phyloP scores from a whole-genome alignment of 2,113 vertebrate species.

The Cyphomyrus plagiostoma region DNA sequence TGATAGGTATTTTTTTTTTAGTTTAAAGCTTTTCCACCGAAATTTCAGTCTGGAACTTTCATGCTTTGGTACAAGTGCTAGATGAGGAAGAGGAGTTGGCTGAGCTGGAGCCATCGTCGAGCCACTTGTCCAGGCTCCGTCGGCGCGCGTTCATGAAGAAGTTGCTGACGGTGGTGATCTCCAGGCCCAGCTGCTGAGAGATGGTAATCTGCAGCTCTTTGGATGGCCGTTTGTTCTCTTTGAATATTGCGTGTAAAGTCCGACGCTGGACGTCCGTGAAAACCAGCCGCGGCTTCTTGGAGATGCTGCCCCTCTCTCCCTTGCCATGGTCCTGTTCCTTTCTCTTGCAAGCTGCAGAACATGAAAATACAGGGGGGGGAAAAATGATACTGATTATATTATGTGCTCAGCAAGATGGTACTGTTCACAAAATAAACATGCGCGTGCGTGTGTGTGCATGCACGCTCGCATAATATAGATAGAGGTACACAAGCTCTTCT shows the following conservation, averaged over 20 bases:
- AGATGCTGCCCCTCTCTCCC: slow-evolving; percentile 75
- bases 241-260: slow-evolving; percentile 99
- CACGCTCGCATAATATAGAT: not conserved
- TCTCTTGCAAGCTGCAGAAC: slow-evolving; percentile 86
- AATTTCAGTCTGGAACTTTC: slow-evolving; percentile 74
- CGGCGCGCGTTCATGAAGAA: slow-evolving; percentile 99
- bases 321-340: slow-evolving; percentile 95
- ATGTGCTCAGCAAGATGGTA: not conserved
- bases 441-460: not conserved
- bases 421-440: not conserved
- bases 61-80: slow-evolving; percentile 98
- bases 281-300: slow-evolving; percentile 94
- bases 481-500: not conserved
- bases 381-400: not conserved
- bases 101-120: slow-evolving; percentile 85
- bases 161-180: slow-evolving; percentile 98
- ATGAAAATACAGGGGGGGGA: slow-evolving; percentile 27
- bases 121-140: slow-evolving; percentile 97
- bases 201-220: slow-evolving; percentile 99
- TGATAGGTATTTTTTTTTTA: slow-evolving; percentile 60
- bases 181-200: slow-evolving; percentile 95
- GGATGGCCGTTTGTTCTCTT: slow-evolving; percentile 98
- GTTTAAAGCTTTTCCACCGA: slow-evolving; percentile 86
- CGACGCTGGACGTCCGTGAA: slow-evolving; percentile 98
- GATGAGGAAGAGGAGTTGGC: slow-evolving; percentile 78